Base-by-base conservation (phyloP, 2,113 vertebrate species). In the Ibidorhyncha struthersii region DNA sequence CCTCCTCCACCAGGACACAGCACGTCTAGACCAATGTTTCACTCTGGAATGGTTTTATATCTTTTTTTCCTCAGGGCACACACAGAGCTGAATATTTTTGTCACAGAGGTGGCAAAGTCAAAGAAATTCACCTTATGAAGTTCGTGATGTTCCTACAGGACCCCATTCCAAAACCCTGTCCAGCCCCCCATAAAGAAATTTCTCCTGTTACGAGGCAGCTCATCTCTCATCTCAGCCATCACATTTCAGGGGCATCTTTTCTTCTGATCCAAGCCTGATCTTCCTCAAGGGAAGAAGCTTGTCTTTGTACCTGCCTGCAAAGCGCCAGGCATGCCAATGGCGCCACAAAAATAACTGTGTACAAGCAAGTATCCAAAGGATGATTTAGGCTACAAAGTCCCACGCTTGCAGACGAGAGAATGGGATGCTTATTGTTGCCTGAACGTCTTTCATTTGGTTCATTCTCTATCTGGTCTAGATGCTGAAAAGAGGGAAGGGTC, bases 101-200 rank as follows among this genome's bases (percentile, higher is more conserved):
- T 96, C 77, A 78, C 1, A 89, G 80, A 92, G 59, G 74, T 38
- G 32, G 76, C 72, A 94, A 94, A 89, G 93, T 93, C 80, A 74
- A 47, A 91, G 83, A 90, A 94, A 96, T 84, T 70, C 86, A 84
- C 80, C 72, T 95, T 74, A 73, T 1, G 32, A 89, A 96, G 86
- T 78, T 66, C 50, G 26, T 30, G 83, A 86, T 50, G 61, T 32
- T 95, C 91, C 89, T 96, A n/a, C 0, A 25, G 86, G 83, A 93
- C 72, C 59, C 50, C n/a, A 30, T 50, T 84, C 86, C 83, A 94
- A 94, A 96, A 80, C 25, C 45, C 71, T 30, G 40, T 82, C 43
- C 61, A 91, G 65, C 8, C 71, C 55, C 32, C 50, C 1, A 0
- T 62, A 63, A 92, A 86, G 80, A 89, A 73, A 32, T 63, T 76